Evolutionary conservation across 2,888 invertebrate genomes (phyloP), one percentile per base, ranked within the genome.

Genomic region (Rhogogaster chlorosoma): DNA sequence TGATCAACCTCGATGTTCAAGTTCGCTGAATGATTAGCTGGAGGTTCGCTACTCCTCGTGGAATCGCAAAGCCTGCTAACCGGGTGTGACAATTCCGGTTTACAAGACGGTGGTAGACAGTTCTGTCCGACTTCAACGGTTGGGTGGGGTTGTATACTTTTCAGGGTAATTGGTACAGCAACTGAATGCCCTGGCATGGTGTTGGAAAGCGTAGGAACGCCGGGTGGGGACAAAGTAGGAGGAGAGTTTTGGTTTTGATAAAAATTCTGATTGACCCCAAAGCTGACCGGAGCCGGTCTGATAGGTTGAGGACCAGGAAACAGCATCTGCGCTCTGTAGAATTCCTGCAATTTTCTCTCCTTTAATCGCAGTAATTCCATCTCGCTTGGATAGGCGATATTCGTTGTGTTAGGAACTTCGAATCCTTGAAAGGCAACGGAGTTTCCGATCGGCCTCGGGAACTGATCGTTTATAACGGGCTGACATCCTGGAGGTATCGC

Each of bases 41-140:
- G 67, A 0, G 84, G 38, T 53, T 42, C 32, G 78, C n/a, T 87
- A 88, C 15, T 87, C 86, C 70, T 80, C 85, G 15, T 84, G 42
- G 10, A 87, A 77, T 91, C 92, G 88, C 92, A 92, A 7, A 92
- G 89, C 80, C 92, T 88, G 75, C 92, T 92, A 71, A 92, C 89
- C 26, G 92, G 92, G 85, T 89, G 90, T 4, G 92, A 92, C 61
- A 92, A 86, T 86, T 91, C 90, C 18, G 89, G 88, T 85, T 90
- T 91, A 36, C 84, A 49, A 18, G 73, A 12, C 10, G 83, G 26
- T 83, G 83, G 83, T 49, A 45, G 7, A 18, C 32, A 45, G 29
- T 42, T 83, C 9, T 64, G 67, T 15, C n/a, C 45, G 26, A 70
- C 10, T 12, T 64, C 70, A 45, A 49, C 15, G 22, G 83, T 67